Evolutionary conservation across 2,113 vertebrate genomes (phyloP).

Genomic region (Phalacrocorax brasilianus): DNA sequence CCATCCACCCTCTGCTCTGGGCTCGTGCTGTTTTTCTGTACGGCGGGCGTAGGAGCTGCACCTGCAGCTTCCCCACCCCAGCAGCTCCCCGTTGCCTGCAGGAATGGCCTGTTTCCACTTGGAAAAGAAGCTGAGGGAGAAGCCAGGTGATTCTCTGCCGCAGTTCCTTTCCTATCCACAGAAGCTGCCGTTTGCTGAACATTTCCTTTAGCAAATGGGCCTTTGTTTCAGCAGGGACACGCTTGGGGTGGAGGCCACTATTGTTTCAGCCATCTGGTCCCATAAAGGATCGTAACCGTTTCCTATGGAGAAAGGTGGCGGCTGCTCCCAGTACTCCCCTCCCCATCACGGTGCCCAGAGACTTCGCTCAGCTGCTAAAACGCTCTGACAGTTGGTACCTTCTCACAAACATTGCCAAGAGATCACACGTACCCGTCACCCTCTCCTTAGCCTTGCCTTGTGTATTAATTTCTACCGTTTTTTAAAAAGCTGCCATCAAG

Average conservation of each 20-base stretch:
- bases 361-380: not conserved
- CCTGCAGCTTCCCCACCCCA: not conserved
- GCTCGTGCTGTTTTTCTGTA: not conserved
- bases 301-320: not conserved
- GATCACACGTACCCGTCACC: not conserved
- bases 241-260: slow-evolving; percentile 9
- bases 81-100: not conserved
- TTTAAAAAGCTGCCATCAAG: not conserved
- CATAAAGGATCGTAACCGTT: not conserved
- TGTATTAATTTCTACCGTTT: not conserved
- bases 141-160: not conserved
- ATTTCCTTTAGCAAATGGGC: slow-evolving; percentile 25
- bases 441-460: not conserved
- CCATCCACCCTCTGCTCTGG: not conserved
- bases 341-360: not conserved
- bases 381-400: not conserved
- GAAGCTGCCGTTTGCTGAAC: not conserved
- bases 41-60: not conserved
- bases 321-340: not conserved
- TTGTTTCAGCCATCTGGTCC: slow-evolving; percentile 28
- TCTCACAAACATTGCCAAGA: not conserved
- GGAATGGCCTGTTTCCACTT: not conserved
- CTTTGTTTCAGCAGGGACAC: slow-evolving; percentile 2
- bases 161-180: not conserved
- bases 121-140: not conserved